Evolutionary conservation across 1,140 invertebrate species (phyloP).

Genomic region (Onthophagus taurus): DNA sequence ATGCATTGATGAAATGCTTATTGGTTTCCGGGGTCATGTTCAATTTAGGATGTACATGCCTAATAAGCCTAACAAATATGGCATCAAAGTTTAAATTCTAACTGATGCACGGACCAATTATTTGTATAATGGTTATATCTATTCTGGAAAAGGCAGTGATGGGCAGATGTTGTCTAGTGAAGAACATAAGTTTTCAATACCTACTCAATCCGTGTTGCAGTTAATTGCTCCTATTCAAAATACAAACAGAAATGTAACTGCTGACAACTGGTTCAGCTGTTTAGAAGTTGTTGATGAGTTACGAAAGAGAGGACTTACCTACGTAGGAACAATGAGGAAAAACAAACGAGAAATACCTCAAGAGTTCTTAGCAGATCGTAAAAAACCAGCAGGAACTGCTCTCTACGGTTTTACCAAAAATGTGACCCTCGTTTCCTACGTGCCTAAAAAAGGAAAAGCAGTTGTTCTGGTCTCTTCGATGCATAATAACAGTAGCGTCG

Average conservation of each 20-base stretch:
- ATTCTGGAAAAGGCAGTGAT: constrained; percentile 4
- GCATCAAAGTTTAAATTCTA: neutral
- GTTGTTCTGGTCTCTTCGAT: constrained; percentile 30
- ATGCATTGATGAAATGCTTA: constrained; percentile 2
- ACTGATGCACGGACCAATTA: constrained; percentile 5
- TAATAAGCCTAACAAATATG: constrained; percentile 1
- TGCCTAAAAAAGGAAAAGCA: constrained; percentile 29
- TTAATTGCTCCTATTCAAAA: constrained; percentile 22
- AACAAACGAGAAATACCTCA: constrained; percentile 31
- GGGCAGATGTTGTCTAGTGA: neutral
- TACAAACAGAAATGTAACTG: constrained; percentile 28
- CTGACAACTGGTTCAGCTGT: constrained; percentile 33
- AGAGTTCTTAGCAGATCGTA: constrained; percentile 20
- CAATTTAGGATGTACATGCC: neutral
- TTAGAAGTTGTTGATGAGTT: constrained; percentile 19
- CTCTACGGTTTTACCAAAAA: constrained; percentile 26
- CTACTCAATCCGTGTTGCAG: constrained; percentile 14
- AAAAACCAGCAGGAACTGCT: constrained; percentile 10
- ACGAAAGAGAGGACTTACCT: constrained; percentile 18
- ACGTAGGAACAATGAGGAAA: constrained; percentile 34
- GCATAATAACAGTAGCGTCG: constrained; percentile 24
- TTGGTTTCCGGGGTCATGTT: neutral
- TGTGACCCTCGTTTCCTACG: constrained; percentile 24
- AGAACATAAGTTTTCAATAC: constrained; percentile 1
- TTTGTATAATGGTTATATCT: constrained; percentile 4